Evolutionary conservation across 1,140 invertebrate genomes (phyloP).

Genomic region (Pachypeltis micranthus): DNA sequence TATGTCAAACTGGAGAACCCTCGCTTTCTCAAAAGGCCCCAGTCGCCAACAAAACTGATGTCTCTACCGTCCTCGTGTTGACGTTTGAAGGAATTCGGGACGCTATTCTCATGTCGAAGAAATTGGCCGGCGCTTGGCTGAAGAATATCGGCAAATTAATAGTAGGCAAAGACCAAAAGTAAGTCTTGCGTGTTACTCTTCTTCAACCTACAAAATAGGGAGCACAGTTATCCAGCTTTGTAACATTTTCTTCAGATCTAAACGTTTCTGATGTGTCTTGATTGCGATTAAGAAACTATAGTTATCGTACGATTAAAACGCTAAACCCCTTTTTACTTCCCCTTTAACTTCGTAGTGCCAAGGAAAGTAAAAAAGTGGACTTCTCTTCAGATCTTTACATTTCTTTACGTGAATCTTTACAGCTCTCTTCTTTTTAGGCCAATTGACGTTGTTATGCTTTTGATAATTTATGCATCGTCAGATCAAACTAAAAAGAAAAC

Average conservation of each 20-base stretch:
- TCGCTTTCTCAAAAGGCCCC: neutral
- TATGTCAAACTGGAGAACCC: neutral
- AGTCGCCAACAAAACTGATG: neutral
- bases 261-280: too few relatives aligned
- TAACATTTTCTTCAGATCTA: too few relatives aligned
- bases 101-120: constrained; percentile 23
- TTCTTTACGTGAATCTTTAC: neutral
- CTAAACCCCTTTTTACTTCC: too few relatives aligned
- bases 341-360: too few relatives aligned
- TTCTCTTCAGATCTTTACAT: too few relatives aligned
- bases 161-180: constrained; percentile 23
- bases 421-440: constrained; percentile 23
- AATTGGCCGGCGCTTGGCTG: constrained; percentile 25
- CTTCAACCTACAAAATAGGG: too few relatives aligned
- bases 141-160: constrained; percentile 26
- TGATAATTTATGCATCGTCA: constrained; percentile 24
- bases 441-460: constrained; percentile 26
- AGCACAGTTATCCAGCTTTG: too few relatives aligned
- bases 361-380: too few relatives aligned
- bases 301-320: too few relatives aligned
- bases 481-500: constrained; percentile 22
- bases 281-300: too few relatives aligned
- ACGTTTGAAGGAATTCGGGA: constrained; percentile 22
- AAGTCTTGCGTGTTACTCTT: constrained; percentile 12
- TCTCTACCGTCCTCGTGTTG: neutral